phyloP scores from a whole-genome alignment of 2,113 vertebrate genomes.

The Eulemur macaco region DNA sequence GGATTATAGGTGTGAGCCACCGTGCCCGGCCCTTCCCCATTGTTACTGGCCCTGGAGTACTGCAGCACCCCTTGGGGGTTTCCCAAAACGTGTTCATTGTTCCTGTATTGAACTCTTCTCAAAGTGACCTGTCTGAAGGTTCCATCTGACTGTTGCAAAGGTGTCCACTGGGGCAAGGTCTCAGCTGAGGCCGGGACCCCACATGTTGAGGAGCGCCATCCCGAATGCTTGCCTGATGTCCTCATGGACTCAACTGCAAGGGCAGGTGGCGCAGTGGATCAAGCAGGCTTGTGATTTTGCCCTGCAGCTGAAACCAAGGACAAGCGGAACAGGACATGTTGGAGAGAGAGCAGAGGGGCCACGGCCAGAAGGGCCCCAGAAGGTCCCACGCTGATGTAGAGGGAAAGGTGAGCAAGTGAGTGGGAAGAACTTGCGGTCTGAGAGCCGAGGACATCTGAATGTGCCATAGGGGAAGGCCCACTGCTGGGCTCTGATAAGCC shows the following conservation, averaged over 20 bases:
- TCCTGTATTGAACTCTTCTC: neutral
- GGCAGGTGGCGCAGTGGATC: neutral
- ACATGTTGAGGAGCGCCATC: rapidly evolving
- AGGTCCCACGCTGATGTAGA: neutral
- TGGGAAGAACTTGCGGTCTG: neutral
- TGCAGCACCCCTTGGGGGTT: neutral
- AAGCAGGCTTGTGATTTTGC: neutral
- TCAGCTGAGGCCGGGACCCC: neutral
- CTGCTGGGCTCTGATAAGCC: neutral
- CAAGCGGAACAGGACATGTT: neutral
- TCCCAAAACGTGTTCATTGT: neutral
- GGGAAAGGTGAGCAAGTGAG: neutral
- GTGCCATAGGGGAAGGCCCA: neutral
- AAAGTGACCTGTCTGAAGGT: neutral
- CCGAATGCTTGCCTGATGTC: neutral
- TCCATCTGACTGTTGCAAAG: neutral
- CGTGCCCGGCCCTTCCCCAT: neutral
- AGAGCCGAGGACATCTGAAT: neutral
- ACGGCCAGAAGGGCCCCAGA: rapidly evolving
- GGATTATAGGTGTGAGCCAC: no score
- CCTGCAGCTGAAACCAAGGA: neutral
- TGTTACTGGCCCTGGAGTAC: neutral
- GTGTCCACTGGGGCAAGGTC: neutral
- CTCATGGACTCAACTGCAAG: neutral
- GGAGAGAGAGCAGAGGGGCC: neutral